Conservation (phyloP, 2,888 invertebrate genomes). For the Drosophila antonietae region DNA sequence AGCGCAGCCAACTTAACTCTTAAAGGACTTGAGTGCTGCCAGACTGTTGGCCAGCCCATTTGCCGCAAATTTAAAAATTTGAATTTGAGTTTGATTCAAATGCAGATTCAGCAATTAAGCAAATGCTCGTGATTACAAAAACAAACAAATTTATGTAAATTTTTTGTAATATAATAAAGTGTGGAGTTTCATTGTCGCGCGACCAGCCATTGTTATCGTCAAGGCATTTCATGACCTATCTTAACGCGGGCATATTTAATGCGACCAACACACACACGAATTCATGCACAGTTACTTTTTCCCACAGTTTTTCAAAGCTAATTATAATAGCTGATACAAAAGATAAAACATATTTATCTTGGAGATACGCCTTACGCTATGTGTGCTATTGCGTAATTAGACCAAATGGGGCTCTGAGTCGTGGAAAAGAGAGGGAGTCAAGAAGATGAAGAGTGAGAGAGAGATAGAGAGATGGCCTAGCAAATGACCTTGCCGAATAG, state of each 20-base stretch:
- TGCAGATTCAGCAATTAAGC: background rate
- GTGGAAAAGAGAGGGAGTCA: background rate
- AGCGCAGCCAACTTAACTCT: slow-evolving; percentile 10
- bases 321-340: slow-evolving; percentile 31
- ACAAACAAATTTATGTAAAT: background rate
- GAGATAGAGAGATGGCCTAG: background rate
- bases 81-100: background rate
- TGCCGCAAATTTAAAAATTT: background rate
- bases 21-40: background rate
- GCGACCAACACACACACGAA: background rate
- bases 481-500: background rate
- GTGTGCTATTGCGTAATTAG: slow-evolving; percentile 26
- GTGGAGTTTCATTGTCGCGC: background rate
- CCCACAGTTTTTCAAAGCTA: slow-evolving; percentile 26
- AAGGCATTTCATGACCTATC: slow-evolving; percentile 20
- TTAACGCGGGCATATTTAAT: background rate
- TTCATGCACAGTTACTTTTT: slow-evolving; percentile 6
- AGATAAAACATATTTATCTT: slow-evolving; percentile 25
- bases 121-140: background rate
- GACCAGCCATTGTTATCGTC: background rate
- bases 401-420: background rate
- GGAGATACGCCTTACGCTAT: background rate
- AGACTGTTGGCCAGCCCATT: background rate
- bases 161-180: background rate
- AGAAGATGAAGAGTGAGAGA: background rate